Conservation (phyloP, 2,113 vertebrate genomes). For the Silurus meridionalis region DNA sequence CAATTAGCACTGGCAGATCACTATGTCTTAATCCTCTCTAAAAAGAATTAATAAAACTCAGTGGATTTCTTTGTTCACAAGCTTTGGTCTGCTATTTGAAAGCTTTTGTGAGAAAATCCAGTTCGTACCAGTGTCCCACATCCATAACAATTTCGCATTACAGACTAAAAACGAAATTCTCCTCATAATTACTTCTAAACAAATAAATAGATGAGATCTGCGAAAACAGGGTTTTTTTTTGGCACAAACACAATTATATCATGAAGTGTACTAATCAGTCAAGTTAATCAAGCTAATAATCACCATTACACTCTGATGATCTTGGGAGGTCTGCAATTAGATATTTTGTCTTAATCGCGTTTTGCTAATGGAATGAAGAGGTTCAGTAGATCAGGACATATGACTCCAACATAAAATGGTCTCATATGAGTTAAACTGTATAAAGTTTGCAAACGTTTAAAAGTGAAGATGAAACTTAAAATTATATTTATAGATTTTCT, state of each 20-base stretch:
- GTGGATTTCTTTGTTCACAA: neutral
- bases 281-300: constrained; percentile 21
- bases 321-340: neutral
- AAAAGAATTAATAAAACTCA: constrained; percentile 10
- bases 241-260: neutral
- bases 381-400: neutral
- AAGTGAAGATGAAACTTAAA: neutral
- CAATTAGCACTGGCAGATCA: constrained; percentile 15
- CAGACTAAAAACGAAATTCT: neutral
- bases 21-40: constrained; percentile 23
- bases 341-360: neutral
- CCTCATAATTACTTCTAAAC: neutral
- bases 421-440: neutral
- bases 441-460: neutral
- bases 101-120: neutral
- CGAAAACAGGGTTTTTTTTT: neutral
- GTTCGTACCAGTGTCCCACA: neutral
- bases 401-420: neutral
- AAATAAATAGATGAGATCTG: neutral
- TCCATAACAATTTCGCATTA: neutral
- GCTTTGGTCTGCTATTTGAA: constrained; percentile 18
- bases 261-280: constrained; percentile 5
- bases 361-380: neutral
- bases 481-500: neutral
- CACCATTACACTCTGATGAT: neutral